These are phyloP conservation scores for Heteronetta atricapilla DNA, from an alignment of 2,113 vertebrate genomes.

Conservation along the genomic window DNA sequence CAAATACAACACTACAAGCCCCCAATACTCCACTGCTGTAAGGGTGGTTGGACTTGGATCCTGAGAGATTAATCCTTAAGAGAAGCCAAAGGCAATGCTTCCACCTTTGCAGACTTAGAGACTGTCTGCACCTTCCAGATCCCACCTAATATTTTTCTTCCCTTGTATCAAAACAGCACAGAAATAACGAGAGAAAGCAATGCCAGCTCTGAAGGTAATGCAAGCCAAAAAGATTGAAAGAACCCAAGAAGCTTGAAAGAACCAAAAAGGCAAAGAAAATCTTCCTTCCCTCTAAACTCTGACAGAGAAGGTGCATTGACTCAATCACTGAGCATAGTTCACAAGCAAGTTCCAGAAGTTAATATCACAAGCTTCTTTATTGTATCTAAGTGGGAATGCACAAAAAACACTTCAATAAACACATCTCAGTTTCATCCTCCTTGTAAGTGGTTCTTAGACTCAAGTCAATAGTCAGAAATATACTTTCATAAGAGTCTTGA, in stretches of 20 bases:
- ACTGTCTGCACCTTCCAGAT: not conserved
- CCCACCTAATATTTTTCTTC: not conserved
- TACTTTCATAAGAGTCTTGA: not conserved
- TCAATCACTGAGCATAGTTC: rapidly evolving
- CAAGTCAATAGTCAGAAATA: not conserved
- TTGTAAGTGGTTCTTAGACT: not conserved
- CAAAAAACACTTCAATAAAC: not conserved
- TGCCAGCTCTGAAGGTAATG: not conserved
- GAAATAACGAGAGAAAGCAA: not conserved
- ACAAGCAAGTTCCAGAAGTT: not conserved
- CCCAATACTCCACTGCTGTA: not conserved
- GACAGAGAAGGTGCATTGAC: not conserved
- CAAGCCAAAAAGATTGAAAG: not conserved
- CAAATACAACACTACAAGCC: not conserved
- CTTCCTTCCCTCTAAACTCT: not conserved
- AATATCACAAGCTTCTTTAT: not conserved
- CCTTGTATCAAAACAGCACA: not conserved
- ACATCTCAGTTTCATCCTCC: not conserved
- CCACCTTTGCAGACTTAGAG: not conserved
- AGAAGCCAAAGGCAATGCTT: not conserved
- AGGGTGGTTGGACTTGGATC: not conserved
- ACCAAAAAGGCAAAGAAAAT: not conserved
- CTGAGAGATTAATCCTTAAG: not conserved
- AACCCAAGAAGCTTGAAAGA: not conserved
- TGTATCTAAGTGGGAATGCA: not conserved